Evolutionary conservation across 2,888 invertebrate species (phyloP), one percentile per base, ranked within the genome.

Genomic region (Drosophila setosimentum): DNA sequence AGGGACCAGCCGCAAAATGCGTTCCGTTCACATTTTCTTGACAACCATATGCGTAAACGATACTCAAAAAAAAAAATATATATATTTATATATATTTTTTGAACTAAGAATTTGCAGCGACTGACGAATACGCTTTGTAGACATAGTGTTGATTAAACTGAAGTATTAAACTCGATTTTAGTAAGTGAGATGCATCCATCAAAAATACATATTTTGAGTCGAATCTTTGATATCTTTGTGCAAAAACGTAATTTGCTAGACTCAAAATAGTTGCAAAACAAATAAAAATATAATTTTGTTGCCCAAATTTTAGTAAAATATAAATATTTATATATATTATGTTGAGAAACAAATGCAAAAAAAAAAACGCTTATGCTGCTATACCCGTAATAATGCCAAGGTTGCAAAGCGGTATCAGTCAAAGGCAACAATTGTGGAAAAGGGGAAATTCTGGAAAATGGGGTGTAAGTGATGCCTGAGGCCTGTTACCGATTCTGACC

Each of bases 1-100:
- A 60, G 61, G 32, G 53, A 64, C 70, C 59, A 57, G 67, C 86
- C 82, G 69, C 82, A 86, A 79, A 86, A 86, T 79, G 79, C 73
- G 79, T 83, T 78, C 70, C 63, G 62, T 73, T 71, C 54, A 71
- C 73, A 83, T 73, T 68, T 83, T 83, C 83, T 79, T 73, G 58
- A 37, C 53, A 40, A 57, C 63, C 53, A 18, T 35, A 42, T 55
- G 48, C 48, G 45, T 60, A 48, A 63, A 45, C 27, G 48, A 27
- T n/a, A 40, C n/a, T 8, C 16, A 42, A 53, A 54, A 49, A 70
- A 45, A 53, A 67, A 62, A 16, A 4, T 0, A 6, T 0, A 11
- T 13, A 13, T 13, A 16, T 16, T 33, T 10, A 11, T 7, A 24
- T 24, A 16, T 45, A 54, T 59, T 7, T 21, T 5, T 30, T 21